Evolutionary conservation across 2,797 vertebrate species (phyloP).

Genomic region (Poeciliopsis paucimaculata): DNA sequence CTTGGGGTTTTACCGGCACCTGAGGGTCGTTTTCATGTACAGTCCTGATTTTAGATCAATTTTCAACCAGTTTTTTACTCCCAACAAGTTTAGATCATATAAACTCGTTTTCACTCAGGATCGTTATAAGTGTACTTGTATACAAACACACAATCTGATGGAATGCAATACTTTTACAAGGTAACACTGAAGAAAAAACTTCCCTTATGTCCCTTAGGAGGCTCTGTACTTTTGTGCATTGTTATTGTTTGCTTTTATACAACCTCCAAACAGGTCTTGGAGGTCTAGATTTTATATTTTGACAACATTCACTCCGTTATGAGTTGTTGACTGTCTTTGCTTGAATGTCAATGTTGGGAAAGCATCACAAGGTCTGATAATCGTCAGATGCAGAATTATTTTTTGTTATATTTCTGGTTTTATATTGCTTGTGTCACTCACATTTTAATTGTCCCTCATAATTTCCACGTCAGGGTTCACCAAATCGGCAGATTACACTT

Average conservation of each 20-base stretch:
- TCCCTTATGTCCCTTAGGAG: too few species aligned
- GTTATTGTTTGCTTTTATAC: constrained; percentile 17
- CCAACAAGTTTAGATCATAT: too few species aligned
- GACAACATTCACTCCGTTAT: constrained; percentile 19
- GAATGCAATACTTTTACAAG: too few species aligned
- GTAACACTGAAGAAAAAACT: too few species aligned
- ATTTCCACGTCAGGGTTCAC: constrained; percentile 14
- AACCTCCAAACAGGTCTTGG: not conserved
- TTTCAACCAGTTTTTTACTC: too few species aligned
- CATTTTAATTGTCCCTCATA: constrained; percentile 8
- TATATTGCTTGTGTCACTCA: constrained; percentile 5
- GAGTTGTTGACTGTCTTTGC: constrained; percentile 8
- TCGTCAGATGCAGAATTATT: constrained; percentile 13
- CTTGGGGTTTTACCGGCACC: too few species aligned
- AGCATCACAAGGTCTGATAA: not conserved
- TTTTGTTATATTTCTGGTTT: constrained; percentile 12
- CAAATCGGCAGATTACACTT: constrained; percentile 34
- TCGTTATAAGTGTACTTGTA: too few species aligned
- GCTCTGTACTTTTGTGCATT: too few species aligned
- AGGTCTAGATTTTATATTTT: not conserved
- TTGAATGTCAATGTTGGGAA: constrained; percentile 26
- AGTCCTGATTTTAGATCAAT: too few species aligned
- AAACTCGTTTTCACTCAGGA: too few species aligned
- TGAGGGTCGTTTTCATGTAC: too few species aligned
- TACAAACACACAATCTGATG: too few species aligned